phyloP scores from a whole-genome alignment of 2,113 vertebrate species.

The Protobothrops flavoviridis region DNA sequence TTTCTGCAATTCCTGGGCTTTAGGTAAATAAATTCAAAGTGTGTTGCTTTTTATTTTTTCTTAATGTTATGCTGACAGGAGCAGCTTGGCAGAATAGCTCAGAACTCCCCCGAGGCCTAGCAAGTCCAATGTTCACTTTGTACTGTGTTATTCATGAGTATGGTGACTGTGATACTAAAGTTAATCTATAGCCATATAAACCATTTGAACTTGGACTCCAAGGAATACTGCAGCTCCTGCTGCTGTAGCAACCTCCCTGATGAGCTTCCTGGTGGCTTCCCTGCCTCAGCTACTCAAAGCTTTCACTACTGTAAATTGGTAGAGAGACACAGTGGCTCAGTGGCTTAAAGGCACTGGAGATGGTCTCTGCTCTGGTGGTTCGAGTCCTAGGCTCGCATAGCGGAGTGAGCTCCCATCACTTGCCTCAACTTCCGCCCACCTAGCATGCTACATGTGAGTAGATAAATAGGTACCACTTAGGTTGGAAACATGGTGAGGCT shows the following conservation, averaged over 20 bases:
- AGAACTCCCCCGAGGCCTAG: neutral
- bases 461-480: neutral
- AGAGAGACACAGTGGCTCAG: neutral
- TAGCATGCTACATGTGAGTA: neutral
- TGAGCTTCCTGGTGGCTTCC: neutral
- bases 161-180: neutral
- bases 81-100: neutral
- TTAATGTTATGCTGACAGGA: neutral
- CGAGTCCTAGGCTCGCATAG: neutral
- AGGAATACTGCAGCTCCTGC: neutral
- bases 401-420: neutral
- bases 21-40: neutral
- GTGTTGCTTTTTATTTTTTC: neutral
- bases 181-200: neutral
- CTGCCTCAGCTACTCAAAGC: neutral
- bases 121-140: neutral
- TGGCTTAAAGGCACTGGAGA: neutral
- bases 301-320: neutral
- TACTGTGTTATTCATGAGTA: neutral
- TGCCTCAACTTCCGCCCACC: neutral
- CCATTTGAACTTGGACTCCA: neutral
- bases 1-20: neutral
- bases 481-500: neutral
- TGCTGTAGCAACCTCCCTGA: neutral
- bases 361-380: neutral